These are phyloP conservation scores for Entomyzon cyanotis DNA, from an alignment of 2,113 vertebrate species.

Conservation along the genomic window DNA sequence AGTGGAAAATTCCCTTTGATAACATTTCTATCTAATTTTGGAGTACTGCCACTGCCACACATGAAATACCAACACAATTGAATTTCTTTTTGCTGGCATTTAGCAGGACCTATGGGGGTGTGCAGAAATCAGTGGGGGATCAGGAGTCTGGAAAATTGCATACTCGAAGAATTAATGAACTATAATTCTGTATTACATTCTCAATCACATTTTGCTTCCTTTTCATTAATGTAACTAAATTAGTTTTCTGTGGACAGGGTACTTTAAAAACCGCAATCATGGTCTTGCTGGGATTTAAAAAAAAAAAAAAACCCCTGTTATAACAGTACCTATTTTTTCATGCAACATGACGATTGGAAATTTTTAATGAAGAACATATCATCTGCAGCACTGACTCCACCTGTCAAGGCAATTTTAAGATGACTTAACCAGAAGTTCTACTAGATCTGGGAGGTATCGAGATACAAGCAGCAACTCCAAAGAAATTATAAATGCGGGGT, in stretches of 20 bases:
- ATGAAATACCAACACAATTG: conserved; percentile 53
- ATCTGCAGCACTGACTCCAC: conserved; percentile 20
- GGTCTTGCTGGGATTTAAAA: conserved; percentile 20
- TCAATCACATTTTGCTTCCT: conserved; percentile 74
- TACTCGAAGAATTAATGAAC: conserved; percentile 79
- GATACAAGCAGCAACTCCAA: not conserved
- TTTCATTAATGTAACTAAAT: conserved; percentile 78
- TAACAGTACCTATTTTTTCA: conserved; percentile 38
- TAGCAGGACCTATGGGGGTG: conserved; percentile 59
- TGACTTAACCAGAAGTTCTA: not conserved
- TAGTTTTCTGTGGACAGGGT: conserved; percentile 70
- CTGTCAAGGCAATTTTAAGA: conserved; percentile 15
- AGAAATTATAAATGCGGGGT: not conserved
- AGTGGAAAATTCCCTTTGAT: conserved; percentile 66
- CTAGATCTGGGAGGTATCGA: not conserved
- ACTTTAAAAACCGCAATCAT: conserved; percentile 61
- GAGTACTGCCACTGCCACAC: not conserved
- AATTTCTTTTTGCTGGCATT: conserved; percentile 70
- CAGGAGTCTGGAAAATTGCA: conserved; percentile 75
- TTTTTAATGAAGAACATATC: conserved; percentile 16
- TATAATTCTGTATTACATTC: conserved; percentile 72
- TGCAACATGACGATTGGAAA: conserved; percentile 33
- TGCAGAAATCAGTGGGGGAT: conserved; percentile 73
- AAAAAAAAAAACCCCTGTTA: not conserved
- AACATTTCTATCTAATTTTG: conserved; percentile 54